These are phyloP conservation scores for Seriola aureovittata DNA, from an alignment of 2,113 vertebrate species.

Conservation along the genomic window DNA sequence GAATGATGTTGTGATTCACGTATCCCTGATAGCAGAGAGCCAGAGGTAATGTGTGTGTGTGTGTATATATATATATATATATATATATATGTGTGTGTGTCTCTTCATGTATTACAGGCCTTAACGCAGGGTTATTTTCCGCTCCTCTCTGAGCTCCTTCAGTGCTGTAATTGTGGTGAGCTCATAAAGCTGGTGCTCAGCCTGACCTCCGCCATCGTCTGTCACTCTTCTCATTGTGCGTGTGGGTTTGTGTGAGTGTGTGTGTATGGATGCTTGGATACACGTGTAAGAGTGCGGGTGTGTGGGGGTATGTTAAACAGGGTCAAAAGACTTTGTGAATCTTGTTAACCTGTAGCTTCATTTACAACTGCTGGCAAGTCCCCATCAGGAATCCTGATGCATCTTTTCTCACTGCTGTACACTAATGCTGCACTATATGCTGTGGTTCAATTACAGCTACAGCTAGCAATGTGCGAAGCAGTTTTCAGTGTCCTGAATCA, in stretches of 20 bases:
- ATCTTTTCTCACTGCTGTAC: background rate
- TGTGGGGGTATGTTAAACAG: conserved; percentile 40
- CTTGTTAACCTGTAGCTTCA: conserved; percentile 61
- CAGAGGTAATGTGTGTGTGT: conserved; percentile 88
- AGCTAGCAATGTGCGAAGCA: no score
- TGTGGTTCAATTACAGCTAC: background rate
- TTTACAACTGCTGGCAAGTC: conserved; percentile 17
- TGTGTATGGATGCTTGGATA: background rate
- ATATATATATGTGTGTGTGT: background rate
- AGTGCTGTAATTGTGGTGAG: conserved; percentile 27
- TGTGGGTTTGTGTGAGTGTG: background rate
- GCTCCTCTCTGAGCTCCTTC: conserved; percentile 1
- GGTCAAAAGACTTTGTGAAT: conserved; percentile 36
- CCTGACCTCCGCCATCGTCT: conserved; percentile 54
- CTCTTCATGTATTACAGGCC: conserved; percentile 16
- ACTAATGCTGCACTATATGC: background rate
- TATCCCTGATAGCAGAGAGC: conserved; percentile 96
- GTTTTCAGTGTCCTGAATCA: no score
- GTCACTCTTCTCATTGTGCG: conserved; percentile 34
- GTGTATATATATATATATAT: background rate
- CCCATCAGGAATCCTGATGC: background rate
- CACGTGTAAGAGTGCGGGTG: background rate
- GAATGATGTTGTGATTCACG: conserved; percentile 95
- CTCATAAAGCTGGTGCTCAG: conserved; percentile 45
- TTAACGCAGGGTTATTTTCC: conserved; percentile 27